Conservation (phyloP, 2,888 invertebrate genomes). For the Malthinus seriepunctatus region DNA sequence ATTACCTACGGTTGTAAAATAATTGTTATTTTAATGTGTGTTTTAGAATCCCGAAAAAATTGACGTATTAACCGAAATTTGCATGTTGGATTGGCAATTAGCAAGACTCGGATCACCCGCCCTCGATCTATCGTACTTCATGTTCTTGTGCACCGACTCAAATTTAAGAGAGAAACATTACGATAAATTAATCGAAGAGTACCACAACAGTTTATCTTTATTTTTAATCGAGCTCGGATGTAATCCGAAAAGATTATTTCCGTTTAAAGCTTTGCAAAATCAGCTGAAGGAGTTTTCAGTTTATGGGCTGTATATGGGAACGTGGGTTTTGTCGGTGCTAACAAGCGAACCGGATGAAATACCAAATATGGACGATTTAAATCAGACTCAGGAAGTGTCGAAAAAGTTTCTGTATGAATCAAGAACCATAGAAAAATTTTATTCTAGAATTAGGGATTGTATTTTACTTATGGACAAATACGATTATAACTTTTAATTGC, state of each 20-base stretch:
- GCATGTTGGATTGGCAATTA: slow-evolving; percentile 36
- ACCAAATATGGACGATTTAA: slow-evolving; percentile 27
- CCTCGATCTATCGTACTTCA: slow-evolving; percentile 43
- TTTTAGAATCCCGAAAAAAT: slow-evolving; percentile 24
- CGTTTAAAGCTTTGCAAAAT: slow-evolving; percentile 35
- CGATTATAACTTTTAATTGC: slow-evolving; percentile 1
- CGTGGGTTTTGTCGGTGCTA: slow-evolving; percentile 37
- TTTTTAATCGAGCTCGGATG: slow-evolving; percentile 34
- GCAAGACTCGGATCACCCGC: slow-evolving; percentile 35
- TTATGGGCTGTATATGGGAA: slow-evolving; percentile 37
- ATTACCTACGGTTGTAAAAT: too few species aligned
- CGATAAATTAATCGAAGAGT: slow-evolving; percentile 39
- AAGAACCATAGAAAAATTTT: slow-evolving; percentile 25
- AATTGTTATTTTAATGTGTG: too few species aligned
- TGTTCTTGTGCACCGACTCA: slow-evolving; percentile 41
- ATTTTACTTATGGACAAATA: slow-evolving; percentile 12
- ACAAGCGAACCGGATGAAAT: slow-evolving; percentile 33
- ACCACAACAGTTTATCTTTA: slow-evolving; percentile 39
- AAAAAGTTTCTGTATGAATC: slow-evolving; percentile 26
- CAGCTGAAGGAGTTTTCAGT: slow-evolving; percentile 39
- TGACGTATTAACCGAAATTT: slow-evolving; percentile 7
- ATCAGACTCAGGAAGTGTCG: neutral
- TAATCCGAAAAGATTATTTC: slow-evolving; percentile 38
- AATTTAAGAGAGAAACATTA: slow-evolving; percentile 39
- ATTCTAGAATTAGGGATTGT: slow-evolving; percentile 23